phyloP scores from a whole-genome alignment of 2,113 vertebrate genomes.

The Oxygymnocypris stewartii region DNA sequence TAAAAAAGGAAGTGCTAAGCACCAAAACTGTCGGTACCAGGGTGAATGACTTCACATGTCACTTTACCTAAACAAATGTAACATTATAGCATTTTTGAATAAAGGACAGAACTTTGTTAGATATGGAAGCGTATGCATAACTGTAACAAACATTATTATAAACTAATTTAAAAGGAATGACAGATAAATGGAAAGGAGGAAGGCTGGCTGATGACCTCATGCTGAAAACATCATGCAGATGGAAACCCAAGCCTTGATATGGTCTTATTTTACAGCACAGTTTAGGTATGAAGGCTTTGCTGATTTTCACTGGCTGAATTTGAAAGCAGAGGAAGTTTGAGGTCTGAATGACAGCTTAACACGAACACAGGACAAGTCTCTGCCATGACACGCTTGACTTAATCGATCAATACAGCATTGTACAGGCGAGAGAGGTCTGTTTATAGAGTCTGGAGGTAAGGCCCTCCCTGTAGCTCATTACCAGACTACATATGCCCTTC shows the following conservation, averaged over 20 bases:
- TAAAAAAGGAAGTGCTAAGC: background rate
- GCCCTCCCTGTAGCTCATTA: constrained; percentile 32
- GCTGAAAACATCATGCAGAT: background rate
- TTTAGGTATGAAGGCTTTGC: background rate
- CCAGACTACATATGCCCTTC: constrained; percentile 13
- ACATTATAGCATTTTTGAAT: background rate
- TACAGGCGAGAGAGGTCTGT: constrained; percentile 44
- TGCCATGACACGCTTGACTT: background rate
- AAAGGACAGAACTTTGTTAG: background rate
- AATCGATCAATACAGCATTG: constrained; percentile 40
- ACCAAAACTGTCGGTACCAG: background rate
- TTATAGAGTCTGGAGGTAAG: constrained; percentile 24
- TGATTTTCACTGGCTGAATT: background rate
- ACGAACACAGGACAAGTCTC: background rate
- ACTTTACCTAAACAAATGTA: background rate
- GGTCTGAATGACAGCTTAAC: background rate
- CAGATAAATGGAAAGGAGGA: background rate
- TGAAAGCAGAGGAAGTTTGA: background rate
- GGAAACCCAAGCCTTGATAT: background rate
- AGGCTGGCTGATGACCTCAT: background rate
- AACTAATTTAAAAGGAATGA: background rate
- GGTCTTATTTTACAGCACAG: background rate
- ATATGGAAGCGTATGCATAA: background rate
- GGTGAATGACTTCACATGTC: background rate
- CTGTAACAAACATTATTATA: background rate